These are phyloP conservation scores for Tenualosa thibaudeaui DNA, from an alignment of 2,797 vertebrate genomes.

Conservation along the genomic window DNA sequence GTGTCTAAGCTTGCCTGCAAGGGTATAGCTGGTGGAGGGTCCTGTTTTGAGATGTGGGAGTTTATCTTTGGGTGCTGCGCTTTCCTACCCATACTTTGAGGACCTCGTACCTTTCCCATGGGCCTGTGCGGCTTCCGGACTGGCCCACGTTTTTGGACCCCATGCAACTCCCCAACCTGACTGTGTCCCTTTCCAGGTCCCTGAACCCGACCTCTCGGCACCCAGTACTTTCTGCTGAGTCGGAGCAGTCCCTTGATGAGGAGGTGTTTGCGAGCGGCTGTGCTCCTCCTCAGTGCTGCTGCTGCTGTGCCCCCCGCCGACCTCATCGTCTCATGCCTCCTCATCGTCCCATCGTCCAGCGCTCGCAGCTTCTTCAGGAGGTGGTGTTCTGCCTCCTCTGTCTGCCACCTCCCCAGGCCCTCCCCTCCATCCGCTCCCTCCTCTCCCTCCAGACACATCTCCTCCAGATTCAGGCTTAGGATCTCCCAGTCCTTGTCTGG, in stretches of 20 bases:
- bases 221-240: conserved; percentile 4
- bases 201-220: background rate
- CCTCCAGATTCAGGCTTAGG: conserved; percentile 49
- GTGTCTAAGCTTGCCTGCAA: background rate
- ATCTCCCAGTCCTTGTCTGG: conserved; percentile 49
- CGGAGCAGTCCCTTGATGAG: background rate
- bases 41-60: background rate
- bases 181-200: too few relatives aligned
- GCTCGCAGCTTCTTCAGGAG: conserved; percentile 29
- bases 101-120: background rate
- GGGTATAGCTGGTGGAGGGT: background rate
- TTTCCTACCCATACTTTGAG: background rate
- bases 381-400: conserved; percentile 42
- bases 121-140: conserved; percentile 6
- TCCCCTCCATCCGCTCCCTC: conserved; percentile 35
- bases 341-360: conserved; percentile 41
- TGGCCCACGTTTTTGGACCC: background rate
- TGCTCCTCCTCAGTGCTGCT: background rate
- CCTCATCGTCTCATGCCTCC: conserved; percentile 29
- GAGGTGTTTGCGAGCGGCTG: background rate
- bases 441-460: conserved; percentile 49
- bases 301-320: background rate
- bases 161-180: background rate
- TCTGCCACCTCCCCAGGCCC: conserved; percentile 34
- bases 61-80: background rate